Percentiles rank a stretch among this genome's conserved stretches.
phyloP scores from a whole-genome alignment of 2,888 invertebrate genomes.

The Pterobdella sp. region DNA sequence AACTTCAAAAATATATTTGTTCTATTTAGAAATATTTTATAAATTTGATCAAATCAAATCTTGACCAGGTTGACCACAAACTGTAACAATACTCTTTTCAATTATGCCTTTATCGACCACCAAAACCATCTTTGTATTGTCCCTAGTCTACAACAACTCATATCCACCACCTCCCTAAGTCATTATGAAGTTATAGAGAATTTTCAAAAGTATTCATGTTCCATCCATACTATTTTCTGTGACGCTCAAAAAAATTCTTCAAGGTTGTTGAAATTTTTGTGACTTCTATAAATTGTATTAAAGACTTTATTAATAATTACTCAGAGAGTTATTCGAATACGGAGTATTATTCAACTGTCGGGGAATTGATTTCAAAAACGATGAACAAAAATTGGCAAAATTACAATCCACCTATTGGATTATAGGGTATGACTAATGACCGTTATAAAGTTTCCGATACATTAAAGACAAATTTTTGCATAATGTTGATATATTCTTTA shows the following conservation, averaged over 20 bases:
- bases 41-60: not conserved
- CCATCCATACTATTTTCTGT: conserved; percentile 32
- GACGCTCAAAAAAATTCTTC: not conserved
- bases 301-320: conserved; percentile 56
- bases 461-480: no score
- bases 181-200: conserved; percentile 62
- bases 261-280: not conserved
- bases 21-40: not conserved
- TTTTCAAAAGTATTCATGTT: conserved; percentile 64
- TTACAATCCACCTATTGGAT: conserved; percentile 66
- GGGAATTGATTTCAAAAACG: conserved; percentile 35
- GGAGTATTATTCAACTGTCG: conserved; percentile 60
- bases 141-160: conserved; percentile 51
- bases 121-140: conserved; percentile 66
- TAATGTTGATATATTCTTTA: not conserved
- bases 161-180: conserved; percentile 37
- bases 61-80: conserved; percentile 58
- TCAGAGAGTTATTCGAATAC: conserved; percentile 72
- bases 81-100: conserved; percentile 65
- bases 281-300: not conserved
- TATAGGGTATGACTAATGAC: conserved; percentile 66
- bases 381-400: conserved; percentile 51
- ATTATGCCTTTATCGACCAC: conserved; percentile 67
- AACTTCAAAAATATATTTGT: not conserved
- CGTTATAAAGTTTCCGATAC: no score